Evolutionary conservation across 2,888 invertebrate genomes (phyloP), one percentile per base, ranked within the genome.

Genomic region (Octonoba sinensis): DNA sequence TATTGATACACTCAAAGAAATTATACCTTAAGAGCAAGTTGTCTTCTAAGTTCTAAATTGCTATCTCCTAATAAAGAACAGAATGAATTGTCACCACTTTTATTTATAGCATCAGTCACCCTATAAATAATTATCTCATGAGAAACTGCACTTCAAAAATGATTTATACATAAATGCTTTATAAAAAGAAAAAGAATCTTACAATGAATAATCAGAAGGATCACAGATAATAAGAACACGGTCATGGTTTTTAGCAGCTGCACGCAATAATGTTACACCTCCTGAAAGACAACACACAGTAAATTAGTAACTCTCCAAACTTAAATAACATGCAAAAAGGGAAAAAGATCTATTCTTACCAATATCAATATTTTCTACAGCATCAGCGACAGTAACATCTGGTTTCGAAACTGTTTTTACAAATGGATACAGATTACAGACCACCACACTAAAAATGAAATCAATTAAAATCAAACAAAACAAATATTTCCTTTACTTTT

Each of bases 341-440:
- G 4, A 60, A 47, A 47, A 12, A 18, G 11, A 24, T 16, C 27
- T 15, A 51, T 62, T 16, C 44, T 64, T 49, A 82, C 85, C 85
- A 69, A 85, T 85, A 88, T 98, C 98, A 85, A 99, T 95, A 87
- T 98, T 96, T 89, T 99, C 98, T 0, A 99, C 93, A 0, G 98
- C 98, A 88, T 96, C 95, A 3, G 92, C 92, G 16, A 96, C 90
- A 0, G 93, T 93, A 0, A 96, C 96, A 85, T 93, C 91, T 0
- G 93, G 91, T 84, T 94, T 93, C 0, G 94, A 92, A 0, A 97
- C 91, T 0, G 96, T 97, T 86, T 95, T 92, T 2, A 94, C 93
- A 89, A 98, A 98, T 0, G 98, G 99, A 89, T 99, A 99, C 73
- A 99, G 91, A 90, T 99, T 99, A 90, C 98, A 98, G 0, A 96